These are phyloP conservation scores for Alauda arvensis DNA, from an alignment of 2,797 vertebrate species.

Conservation along the genomic window DNA sequence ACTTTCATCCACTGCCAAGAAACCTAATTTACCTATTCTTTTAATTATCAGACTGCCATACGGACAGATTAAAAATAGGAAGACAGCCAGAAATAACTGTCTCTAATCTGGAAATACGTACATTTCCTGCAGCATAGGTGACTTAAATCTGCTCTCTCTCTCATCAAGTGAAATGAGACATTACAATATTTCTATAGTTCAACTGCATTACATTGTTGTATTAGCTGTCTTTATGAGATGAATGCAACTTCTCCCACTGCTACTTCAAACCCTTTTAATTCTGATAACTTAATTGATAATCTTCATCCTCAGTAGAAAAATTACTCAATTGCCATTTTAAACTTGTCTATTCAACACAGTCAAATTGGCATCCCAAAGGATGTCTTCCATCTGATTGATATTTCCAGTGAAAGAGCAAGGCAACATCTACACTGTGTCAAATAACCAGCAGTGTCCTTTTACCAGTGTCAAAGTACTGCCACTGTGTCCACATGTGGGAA, in stretches of 20 bases:
- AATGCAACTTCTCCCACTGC: neutral
- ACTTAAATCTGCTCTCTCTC: neutral
- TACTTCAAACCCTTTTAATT: neutral
- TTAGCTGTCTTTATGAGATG: neutral
- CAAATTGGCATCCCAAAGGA: neutral
- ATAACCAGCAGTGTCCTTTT: neutral
- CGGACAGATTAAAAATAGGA: slow-evolving; percentile 34
- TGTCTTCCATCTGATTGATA: neutral
- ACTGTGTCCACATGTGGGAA: fast-evolving
- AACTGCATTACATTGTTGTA: neutral
- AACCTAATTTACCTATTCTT: slow-evolving; percentile 48
- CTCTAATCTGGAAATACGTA: neutral
- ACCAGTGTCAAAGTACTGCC: neutral
- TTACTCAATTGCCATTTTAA: neutral
- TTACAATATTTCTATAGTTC: neutral
- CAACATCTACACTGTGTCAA: neutral
- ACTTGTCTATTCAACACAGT: neutral
- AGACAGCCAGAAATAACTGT: slow-evolving; percentile 15
- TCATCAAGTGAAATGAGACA: neutral
- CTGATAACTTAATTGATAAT: neutral
- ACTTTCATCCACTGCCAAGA: slow-evolving; percentile 35
- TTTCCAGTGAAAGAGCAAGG: neutral
- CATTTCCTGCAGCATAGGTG: neutral
- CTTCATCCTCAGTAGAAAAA: neutral
- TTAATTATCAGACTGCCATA: slow-evolving; percentile 30